These are phyloP conservation scores for Brachirus orientalis DNA, from an alignment of 2,113 vertebrate species.

Conservation along the genomic window DNA sequence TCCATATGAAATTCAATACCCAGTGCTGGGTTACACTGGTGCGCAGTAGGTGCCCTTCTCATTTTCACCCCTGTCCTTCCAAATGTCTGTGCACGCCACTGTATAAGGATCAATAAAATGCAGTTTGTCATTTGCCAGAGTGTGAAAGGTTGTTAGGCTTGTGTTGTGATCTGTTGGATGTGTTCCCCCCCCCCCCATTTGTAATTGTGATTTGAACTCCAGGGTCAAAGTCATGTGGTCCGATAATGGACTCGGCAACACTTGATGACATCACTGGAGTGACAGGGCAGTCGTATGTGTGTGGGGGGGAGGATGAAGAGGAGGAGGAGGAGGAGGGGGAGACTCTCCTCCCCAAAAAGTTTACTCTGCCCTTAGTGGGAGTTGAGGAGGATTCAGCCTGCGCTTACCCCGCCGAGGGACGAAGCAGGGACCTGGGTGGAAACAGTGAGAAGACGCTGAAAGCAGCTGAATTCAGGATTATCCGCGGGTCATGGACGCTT, in stretches of 20 bases:
- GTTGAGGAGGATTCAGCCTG: slow-evolving; percentile 51
- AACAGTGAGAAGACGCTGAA: slow-evolving; percentile 13
- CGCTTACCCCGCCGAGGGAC: slow-evolving; percentile 16
- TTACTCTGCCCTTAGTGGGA: slow-evolving; percentile 69
- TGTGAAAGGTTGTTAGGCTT: too few relatives aligned
- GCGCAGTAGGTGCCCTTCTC: too few relatives aligned
- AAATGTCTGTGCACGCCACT: too few relatives aligned
- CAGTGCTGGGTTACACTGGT: too few relatives aligned
- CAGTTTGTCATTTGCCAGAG: too few relatives aligned
- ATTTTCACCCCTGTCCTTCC: too few relatives aligned
- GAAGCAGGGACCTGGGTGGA: slow-evolving; percentile 78
- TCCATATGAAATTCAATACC: too few relatives aligned
- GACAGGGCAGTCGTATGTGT: slow-evolving; percentile 62
- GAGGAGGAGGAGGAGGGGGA: slow-evolving; percentile 54
- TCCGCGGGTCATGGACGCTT: slow-evolving; percentile 42
- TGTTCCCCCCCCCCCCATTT: too few relatives aligned
- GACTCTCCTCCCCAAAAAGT: slow-evolving; percentile 54
- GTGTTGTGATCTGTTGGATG: too few relatives aligned
- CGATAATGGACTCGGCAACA: slow-evolving; percentile 23
- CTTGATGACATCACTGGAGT: slow-evolving; percentile 74
- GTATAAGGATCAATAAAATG: too few relatives aligned
- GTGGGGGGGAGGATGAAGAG: slow-evolving; percentile 5
- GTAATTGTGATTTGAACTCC: too few relatives aligned
- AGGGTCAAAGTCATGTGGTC: too few relatives aligned
- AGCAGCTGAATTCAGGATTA: slow-evolving; percentile 19